Conservation (phyloP, 1,140 invertebrate genomes). For the Drosophila tropicalis region DNA sequence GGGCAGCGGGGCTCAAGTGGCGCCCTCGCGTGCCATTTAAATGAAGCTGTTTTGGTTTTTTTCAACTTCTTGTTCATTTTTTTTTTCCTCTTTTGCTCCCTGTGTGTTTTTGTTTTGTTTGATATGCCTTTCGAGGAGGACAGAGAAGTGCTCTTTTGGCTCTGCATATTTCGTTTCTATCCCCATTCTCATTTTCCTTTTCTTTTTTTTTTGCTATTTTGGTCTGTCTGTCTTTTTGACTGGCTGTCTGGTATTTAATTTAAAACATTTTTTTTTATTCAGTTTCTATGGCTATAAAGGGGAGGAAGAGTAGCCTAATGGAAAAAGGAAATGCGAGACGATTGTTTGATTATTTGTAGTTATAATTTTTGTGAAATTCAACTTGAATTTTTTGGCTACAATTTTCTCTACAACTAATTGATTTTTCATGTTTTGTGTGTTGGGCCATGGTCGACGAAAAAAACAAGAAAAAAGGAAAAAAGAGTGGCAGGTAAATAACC, state of each 20-base stretch:
- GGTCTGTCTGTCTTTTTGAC: conserved; percentile 25
- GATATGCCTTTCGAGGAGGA: conserved; percentile 25
- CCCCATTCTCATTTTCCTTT: conserved; percentile 19
- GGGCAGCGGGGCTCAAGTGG: conserved; percentile 50
- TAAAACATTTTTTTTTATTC: conserved; percentile 48
- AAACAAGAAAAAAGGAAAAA: not conserved
- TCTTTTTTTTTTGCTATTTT: conserved; percentile 41
- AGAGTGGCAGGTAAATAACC: not conserved
- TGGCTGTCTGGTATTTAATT: conserved; percentile 67
- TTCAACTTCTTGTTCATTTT: conserved; percentile 17
- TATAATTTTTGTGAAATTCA: conserved; percentile 30
- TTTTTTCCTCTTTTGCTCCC: conserved; percentile 6
- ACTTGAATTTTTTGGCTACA: not conserved
- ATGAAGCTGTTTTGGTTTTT: conserved; percentile 69
- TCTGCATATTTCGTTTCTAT: conserved; percentile 14
- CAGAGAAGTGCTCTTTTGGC: conserved; percentile 26
- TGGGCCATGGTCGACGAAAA: not conserved
- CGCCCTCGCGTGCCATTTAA: conserved; percentile 76
- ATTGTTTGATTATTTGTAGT: conserved; percentile 23
- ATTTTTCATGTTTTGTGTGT: conserved; percentile 45
- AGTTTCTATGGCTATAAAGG: conserved; percentile 53
- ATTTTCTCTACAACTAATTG: conserved; percentile 51
- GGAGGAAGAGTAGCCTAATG: not conserved
- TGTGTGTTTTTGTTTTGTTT: conserved; percentile 34
- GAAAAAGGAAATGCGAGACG: conserved; percentile 4